Percentiles rank a stretch among this genome's conserved stretches.
Evolutionary conservation across 2,888 invertebrate species (phyloP).

Genomic region (Lepeophtheirus nordmannii): DNA sequence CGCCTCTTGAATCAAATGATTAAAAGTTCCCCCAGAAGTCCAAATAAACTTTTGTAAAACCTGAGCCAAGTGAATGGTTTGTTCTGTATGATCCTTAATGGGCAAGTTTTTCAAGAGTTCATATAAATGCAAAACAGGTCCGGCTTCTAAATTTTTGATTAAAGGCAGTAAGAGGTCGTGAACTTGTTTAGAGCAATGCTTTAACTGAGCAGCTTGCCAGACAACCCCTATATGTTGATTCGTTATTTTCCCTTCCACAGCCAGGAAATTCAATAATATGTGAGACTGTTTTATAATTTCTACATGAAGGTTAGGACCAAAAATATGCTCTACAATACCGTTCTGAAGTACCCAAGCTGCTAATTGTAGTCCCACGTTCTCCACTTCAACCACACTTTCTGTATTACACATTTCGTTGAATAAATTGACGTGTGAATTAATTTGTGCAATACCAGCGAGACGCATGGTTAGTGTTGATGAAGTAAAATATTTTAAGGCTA

Average conservation of each 20-base stretch:
- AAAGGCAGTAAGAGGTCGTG: constrained; percentile 75
- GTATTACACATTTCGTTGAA: constrained; percentile 80
- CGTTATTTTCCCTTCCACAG: constrained; percentile 75
- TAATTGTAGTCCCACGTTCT: constrained; percentile 63
- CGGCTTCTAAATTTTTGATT: constrained; percentile 72
- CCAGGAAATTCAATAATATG: constrained; percentile 75
- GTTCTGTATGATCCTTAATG: constrained; percentile 80
- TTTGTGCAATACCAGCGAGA: constrained; percentile 79
- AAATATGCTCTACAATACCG: constrained; percentile 79
- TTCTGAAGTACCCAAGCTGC: constrained; percentile 76
- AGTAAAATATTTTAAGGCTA: constrained; percentile 91
- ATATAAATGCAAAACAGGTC: constrained; percentile 73
- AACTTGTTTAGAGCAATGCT: constrained; percentile 85
- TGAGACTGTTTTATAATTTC: constrained; percentile 91
- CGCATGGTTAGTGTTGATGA: constrained; percentile 86
- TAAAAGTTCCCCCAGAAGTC: constrained; percentile 44
- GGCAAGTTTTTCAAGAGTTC: constrained; percentile 69
- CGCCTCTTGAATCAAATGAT: not conserved
- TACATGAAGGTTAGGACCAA: constrained; percentile 91
- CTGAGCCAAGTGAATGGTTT: constrained; percentile 33
- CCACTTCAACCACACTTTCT: constrained; percentile 61
- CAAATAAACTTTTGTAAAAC: constrained; percentile 69
- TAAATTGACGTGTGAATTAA: constrained; percentile 79
- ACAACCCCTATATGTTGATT: constrained; percentile 79
- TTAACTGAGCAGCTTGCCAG: constrained; percentile 86